These are phyloP conservation scores for Nasonovia ribisnigri DNA, from an alignment of 2,888 invertebrate genomes.

Conservation along the genomic window DNA sequence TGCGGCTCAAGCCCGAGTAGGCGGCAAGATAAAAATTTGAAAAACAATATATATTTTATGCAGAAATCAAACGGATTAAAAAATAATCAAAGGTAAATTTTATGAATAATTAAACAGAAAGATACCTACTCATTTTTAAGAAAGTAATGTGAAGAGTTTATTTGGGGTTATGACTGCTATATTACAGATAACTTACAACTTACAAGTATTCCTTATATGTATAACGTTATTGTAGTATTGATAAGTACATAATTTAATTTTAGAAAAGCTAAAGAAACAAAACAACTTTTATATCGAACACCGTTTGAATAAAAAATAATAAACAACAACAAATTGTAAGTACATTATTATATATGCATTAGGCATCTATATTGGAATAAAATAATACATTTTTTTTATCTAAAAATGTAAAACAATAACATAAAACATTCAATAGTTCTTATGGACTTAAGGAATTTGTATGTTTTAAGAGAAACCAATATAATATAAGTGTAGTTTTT, in stretches of 20 bases:
- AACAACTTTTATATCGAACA: neutral
- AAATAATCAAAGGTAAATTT: neutral
- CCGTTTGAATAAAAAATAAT: neutral
- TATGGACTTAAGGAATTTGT: conserved; percentile 3
- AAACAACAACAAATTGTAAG: neutral
- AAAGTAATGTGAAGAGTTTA: neutral
- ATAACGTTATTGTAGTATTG: neutral
- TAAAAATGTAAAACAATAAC: neutral
- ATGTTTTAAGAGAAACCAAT: conserved; percentile 5
- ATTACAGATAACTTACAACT: neutral
- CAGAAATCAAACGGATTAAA: neutral
- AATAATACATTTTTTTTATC: neutral
- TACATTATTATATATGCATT: neutral
- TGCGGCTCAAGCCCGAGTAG: neutral
- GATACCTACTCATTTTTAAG: neutral
- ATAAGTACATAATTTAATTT: neutral
- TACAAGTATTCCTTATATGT: neutral
- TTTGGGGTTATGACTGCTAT: neutral
- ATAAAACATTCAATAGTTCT: neutral
- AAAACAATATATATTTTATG: neutral
- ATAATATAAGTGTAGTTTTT: conserved; percentile 29
- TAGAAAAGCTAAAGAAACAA: neutral
- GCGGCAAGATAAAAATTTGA: neutral
- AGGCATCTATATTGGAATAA: neutral
- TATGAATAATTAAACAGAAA: neutral